Percentiles rank a stretch among this genome's conserved stretches.
Conservation (phyloP, 1,140 invertebrate genomes). For the Micrasema minimum region DNA sequence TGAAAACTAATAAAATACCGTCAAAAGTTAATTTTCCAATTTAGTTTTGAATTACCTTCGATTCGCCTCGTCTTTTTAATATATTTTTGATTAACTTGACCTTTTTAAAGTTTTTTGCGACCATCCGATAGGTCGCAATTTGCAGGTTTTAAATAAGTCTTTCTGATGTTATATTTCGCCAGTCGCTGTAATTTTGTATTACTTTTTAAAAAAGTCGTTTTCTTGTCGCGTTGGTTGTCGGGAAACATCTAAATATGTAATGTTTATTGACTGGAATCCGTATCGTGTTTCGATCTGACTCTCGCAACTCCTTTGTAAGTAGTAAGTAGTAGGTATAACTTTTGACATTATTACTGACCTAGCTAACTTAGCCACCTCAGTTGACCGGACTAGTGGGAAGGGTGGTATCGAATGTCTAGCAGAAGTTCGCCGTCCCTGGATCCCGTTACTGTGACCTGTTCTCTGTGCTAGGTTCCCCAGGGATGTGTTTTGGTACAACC, state of each 20-base stretch:
- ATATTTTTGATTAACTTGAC: slow-evolving; percentile 3
- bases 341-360: slow-evolving; percentile 20
- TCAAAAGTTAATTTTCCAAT: no score
- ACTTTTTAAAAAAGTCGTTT: no score
- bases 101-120: not conserved
- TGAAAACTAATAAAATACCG: slow-evolving; percentile 15
- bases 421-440: not conserved
- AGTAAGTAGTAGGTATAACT: slow-evolving; percentile 2
- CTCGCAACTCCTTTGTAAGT: no score
- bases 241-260: not conserved
- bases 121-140: not conserved
- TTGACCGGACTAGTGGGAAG: not conserved
- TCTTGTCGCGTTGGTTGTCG: not conserved
- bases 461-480: not conserved
- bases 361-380: slow-evolving; percentile 2
- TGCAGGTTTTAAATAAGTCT: not conserved
- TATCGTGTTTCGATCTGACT: no score
- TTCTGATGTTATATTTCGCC: not conserved
- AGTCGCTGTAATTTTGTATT: no score
- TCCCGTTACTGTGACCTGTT: not conserved
- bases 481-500: slow-evolving; percentile 2
- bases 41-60: no score
- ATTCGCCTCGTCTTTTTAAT: not conserved
- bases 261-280: not conserved
- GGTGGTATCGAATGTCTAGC: slow-evolving; percentile 16